These are phyloP conservation scores for Liposcelis brunnea DNA, from an alignment of 2,888 invertebrate genomes.

Conservation along the genomic window DNA sequence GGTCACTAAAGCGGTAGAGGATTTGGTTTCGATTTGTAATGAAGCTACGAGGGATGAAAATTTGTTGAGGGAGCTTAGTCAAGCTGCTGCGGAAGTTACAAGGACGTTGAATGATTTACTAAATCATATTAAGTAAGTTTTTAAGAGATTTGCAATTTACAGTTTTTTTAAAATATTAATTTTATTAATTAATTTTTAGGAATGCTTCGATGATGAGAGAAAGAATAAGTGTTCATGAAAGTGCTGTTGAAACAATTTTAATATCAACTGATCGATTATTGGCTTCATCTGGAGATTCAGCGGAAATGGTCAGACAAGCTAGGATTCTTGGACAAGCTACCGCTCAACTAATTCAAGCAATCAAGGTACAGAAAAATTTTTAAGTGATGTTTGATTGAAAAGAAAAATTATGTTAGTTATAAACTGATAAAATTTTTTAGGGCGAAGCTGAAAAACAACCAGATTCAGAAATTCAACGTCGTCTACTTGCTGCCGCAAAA, in stretches of 20 bases:
- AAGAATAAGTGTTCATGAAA: conserved; percentile 53
- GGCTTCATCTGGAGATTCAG: conserved; percentile 67
- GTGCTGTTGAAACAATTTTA: conserved; percentile 77
- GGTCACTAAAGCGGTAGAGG: conserved; percentile 82
- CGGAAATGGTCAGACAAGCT: conserved; percentile 90
- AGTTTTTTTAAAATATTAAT: neutral
- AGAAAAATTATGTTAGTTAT: neutral
- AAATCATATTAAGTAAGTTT: conserved; percentile 61
- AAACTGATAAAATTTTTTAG: conserved; percentile 14
- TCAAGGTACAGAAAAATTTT: conserved; percentile 43
- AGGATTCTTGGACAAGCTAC: conserved; percentile 84
- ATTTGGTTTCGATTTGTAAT: conserved; percentile 66
- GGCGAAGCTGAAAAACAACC: conserved; percentile 80
- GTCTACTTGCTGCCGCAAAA: conserved; percentile 86
- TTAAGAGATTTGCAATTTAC: neutral
- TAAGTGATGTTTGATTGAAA: neutral
- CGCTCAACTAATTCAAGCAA: conserved; percentile 80
- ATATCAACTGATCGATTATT: conserved; percentile 76
- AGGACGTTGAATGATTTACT: conserved; percentile 76
- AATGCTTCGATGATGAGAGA: conserved; percentile 42
- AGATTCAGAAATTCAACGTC: conserved; percentile 74
- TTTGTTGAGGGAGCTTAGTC: conserved; percentile 53
- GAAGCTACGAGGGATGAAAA: conserved; percentile 50
- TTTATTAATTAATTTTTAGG: conserved; percentile 21
- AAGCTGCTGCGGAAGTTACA: conserved; percentile 76